A percentile compares a stretch with the other conserved stretches of the same genome.
phyloP scores from a whole-genome alignment of 1,140 invertebrate genomes.

The Homarus americanus region DNA sequence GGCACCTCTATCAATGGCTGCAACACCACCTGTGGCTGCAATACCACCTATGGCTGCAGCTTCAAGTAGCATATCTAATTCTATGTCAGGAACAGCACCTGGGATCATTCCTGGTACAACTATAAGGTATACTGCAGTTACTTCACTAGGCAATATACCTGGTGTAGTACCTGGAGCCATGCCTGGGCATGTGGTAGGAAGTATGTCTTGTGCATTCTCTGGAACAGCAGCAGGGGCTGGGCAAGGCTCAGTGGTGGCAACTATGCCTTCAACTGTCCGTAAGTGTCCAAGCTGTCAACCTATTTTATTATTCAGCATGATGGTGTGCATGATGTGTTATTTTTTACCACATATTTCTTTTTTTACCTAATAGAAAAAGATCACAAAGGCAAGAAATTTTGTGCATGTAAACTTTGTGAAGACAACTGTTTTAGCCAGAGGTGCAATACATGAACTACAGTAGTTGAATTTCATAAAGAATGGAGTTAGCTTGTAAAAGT shows the following conservation, averaged over 20 bases:
- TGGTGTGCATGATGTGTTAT: neutral
- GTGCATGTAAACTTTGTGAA: too few species aligned
- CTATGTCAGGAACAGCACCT: neutral
- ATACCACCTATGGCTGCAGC: neutral
- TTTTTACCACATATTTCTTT: neutral
- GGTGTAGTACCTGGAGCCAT: constrained; percentile 21
- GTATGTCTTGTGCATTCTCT: neutral
- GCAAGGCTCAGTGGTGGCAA: constrained; percentile 15
- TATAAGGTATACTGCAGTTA: neutral
- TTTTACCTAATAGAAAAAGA: neutral
- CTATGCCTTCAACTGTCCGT: constrained; percentile 52
- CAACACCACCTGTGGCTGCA: constrained; percentile 25
- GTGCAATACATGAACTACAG: too few species aligned
- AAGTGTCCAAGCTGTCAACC: neutral
- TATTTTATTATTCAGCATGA: neutral
- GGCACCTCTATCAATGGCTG: neutral
- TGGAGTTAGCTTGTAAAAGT: too few species aligned
- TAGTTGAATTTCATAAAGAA: too few species aligned
- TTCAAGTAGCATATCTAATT: neutral
- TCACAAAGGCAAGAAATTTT: too few species aligned
- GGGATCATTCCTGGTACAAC: neutral
- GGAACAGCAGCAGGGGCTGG: constrained; percentile 28
- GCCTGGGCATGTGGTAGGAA: constrained; percentile 7
- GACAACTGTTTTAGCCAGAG: too few species aligned
- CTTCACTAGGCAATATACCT: neutral